phyloP scores from a whole-genome alignment of 2,888 invertebrate species.

The Eupsilia transversa region DNA sequence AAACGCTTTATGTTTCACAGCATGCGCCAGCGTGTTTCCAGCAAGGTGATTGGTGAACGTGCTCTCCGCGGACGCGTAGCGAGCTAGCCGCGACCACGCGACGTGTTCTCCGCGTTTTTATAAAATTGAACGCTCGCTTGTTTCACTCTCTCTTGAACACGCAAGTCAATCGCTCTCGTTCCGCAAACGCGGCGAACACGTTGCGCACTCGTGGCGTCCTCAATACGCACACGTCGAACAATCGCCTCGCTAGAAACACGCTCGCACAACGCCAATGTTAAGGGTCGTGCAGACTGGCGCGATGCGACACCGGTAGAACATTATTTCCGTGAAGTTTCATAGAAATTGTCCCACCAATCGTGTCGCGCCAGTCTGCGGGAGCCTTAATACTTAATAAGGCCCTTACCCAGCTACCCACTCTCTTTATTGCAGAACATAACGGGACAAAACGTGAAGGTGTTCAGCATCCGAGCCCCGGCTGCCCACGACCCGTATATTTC shows the following conservation, averaged over 20 bases:
- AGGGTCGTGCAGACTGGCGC: no score
- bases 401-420: neutral
- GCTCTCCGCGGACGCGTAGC: neutral
- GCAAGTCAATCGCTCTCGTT: neutral
- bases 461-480: constrained; percentile 73
- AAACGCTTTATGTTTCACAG: no score
- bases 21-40: neutral
- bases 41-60: neutral
- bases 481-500: neutral
- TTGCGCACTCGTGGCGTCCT: neutral
- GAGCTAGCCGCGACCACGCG: neutral
- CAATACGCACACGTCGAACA: neutral
- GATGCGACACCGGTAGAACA: no score
- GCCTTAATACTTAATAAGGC: no score
- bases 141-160: neutral
- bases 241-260: neutral
- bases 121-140: neutral
- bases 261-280: neutral
- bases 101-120: neutral
- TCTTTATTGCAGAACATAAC: constrained; percentile 80
- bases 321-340: no score
- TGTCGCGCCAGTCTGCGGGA: no score
- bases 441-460: constrained; percentile 81
- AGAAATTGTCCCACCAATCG: no score
- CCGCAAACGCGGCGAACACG: neutral